Evolutionary conservation across 1,140 invertebrate species (phyloP).

Genomic region (Calephelis nemesis): DNA sequence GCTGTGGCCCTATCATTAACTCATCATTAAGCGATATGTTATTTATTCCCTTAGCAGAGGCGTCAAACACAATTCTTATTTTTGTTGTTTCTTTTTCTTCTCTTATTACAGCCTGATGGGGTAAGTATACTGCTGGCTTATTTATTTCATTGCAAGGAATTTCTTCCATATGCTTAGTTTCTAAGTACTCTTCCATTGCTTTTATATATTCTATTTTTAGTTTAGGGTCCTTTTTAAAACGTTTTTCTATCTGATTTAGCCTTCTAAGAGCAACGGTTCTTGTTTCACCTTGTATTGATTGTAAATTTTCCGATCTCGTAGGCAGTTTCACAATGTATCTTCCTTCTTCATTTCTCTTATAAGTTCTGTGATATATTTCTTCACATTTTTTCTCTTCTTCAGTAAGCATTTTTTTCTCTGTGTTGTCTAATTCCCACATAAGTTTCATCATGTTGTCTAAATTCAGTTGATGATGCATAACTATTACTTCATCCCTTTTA

Average conservation of each 20-base stretch:
- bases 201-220: slow-evolving; percentile 33
- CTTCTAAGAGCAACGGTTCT: slow-evolving; percentile 24
- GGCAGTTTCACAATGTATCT: slow-evolving; percentile 25
- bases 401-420: neutral
- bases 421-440: slow-evolving; percentile 18
- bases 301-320: slow-evolving; percentile 1
- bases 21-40: slow-evolving; percentile 24
- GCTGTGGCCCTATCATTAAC: slow-evolving; percentile 23
- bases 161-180: slow-evolving; percentile 33
- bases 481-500: slow-evolving; percentile 3
- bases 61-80: slow-evolving; percentile 35
- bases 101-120: slow-evolving; percentile 37
- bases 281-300: slow-evolving; percentile 8
- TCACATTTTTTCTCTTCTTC: slow-evolving; percentile 20
- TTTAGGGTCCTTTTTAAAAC: slow-evolving; percentile 21
- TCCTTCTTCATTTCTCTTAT: slow-evolving; percentile 19
- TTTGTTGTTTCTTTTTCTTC: slow-evolving; percentile 38
- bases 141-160: slow-evolving; percentile 26
- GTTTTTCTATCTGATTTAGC: slow-evolving; percentile 23
- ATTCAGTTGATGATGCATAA: slow-evolving; percentile 15
- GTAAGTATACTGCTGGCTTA: slow-evolving; percentile 26
- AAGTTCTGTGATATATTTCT: slow-evolving; percentile 14
- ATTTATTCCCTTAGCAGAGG: slow-evolving; percentile 27
- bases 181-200: slow-evolving; percentile 39
- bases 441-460: slow-evolving; percentile 23